Evolutionary conservation across 2,797 vertebrate species (phyloP).

Genomic region (Schizopygopsis pylzovi): DNA sequence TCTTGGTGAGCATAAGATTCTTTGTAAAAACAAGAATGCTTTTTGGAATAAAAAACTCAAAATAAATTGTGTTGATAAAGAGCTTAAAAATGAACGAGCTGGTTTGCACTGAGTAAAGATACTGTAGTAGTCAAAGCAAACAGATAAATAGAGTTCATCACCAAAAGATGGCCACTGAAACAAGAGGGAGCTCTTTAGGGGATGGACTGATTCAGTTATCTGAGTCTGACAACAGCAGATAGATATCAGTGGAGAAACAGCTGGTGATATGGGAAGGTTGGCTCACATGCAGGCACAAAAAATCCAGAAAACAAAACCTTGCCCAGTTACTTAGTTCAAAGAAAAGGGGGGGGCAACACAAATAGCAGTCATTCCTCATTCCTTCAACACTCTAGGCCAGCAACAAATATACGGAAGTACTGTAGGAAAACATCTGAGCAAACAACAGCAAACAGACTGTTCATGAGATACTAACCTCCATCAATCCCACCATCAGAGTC

Average conservation of each 20-base stretch:
- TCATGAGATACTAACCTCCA: constrained; percentile 51
- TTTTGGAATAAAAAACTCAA: background rate
- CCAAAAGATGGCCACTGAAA: background rate
- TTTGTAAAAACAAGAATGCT: background rate
- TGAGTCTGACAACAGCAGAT: background rate
- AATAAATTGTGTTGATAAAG: no score
- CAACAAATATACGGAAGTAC: constrained; percentile 12
- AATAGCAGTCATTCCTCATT: background rate
- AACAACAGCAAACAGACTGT: background rate
- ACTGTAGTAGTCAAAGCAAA: background rate
- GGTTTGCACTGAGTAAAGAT: background rate
- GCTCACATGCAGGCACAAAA: constrained; percentile 38
- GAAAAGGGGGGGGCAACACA: background rate
- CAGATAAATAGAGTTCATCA: background rate
- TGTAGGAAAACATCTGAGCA: background rate
- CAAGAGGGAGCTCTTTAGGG: background rate
- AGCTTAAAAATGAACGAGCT: background rate
- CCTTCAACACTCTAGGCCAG: constrained; percentile 21
- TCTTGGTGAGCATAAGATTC: background rate
- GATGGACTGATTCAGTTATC: background rate
- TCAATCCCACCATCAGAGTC: constrained; percentile 37
- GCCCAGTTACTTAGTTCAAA: background rate
- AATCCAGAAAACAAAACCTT: constrained; percentile 38
- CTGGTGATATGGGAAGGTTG: constrained; percentile 29
- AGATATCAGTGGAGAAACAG: constrained; percentile 29